Evolutionary conservation across 1,140 invertebrate genomes (phyloP).

Genomic region (Trialeurodes vaporariorum): DNA sequence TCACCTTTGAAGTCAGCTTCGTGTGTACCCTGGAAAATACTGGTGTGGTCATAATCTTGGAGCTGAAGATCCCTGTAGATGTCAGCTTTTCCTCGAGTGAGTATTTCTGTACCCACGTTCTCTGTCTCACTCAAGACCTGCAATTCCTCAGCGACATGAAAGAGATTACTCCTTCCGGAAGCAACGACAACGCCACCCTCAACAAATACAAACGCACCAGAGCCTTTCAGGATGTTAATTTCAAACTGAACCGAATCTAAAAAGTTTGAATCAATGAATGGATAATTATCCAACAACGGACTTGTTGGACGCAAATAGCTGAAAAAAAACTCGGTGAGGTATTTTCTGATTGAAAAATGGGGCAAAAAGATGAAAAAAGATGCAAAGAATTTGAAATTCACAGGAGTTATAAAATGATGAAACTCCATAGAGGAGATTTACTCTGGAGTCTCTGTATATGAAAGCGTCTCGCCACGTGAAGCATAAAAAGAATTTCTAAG

Average conservation of each 20-base stretch:
- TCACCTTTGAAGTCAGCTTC: constrained; percentile 51
- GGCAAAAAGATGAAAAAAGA: too few species aligned
- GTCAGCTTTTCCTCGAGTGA: constrained; percentile 57
- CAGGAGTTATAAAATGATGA: too few species aligned
- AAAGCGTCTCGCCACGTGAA: too few species aligned
- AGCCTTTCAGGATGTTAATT: constrained; percentile 75
- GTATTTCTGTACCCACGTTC: constrained; percentile 33
- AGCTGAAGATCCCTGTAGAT: constrained; percentile 89
- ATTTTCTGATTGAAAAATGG: too few species aligned
- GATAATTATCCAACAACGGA: background rate
- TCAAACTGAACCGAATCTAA: constrained; percentile 63
- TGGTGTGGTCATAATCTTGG: constrained; percentile 86
- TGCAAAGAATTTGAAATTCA: too few species aligned
- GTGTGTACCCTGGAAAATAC: constrained; percentile 71
- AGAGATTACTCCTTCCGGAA: constrained; percentile 56
- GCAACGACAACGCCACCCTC: constrained; percentile 73
- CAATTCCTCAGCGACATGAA: constrained; percentile 49
- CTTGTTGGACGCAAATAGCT: too few species aligned
- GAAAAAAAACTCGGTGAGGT: too few species aligned
- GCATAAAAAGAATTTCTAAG: too few species aligned
- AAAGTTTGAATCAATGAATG: constrained; percentile 8
- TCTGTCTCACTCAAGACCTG: constrained; percentile 40
- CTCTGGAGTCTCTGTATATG: too few species aligned
- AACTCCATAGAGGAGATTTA: too few species aligned
- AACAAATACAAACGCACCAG: constrained; percentile 83